Base-by-base conservation (phyloP, 2,888 invertebrate species). In the Trachelus stipa region DNA sequence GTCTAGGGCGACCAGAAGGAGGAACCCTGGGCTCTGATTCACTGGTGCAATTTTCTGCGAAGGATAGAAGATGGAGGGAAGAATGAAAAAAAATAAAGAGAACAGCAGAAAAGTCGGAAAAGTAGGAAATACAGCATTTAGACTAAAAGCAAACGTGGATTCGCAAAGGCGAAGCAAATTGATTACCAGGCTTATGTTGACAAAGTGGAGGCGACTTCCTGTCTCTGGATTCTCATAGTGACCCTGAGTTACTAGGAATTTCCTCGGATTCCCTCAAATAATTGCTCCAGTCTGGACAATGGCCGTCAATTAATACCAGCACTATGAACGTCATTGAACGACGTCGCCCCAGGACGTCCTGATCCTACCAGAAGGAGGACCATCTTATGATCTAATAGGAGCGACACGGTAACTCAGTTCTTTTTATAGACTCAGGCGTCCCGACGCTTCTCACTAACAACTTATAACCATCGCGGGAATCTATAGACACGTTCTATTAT, bases 81-180 rank as follows among this genome's bases (percentile, higher is more conserved):
- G 23, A 56, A 23, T 23, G 23, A 56, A 23, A 2, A 9, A 23
- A 23, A 2, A 40, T 35, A 35, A 23, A 6, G 56, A 56, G 23
- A 56, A 56, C 23, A 9, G 56, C 6, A 40, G 37, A 40, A 15
- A 40, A 40, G 40, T 40, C 15, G 4, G 40, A 40, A 4, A 40
- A 56, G 56, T 23, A 56, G 56, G 56, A 56, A 56, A 56, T 2
- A 9, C 77, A 79, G 81, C 84, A 83, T 87, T 87, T 85, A 83
- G 84, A 83, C 81, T 87, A 87, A 87, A 86, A 87, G 84, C 83
- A 83, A 85, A 85, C 82, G 82, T 79, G 83, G 79, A 83, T 85
- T 83, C 83, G 82, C 80, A 81, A 80, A 76, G 56, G 56, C 79
- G 56, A 78, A 78, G 73, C 77, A 79, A 81, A 86, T 84, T 82